Conservation (phyloP, 2,888 invertebrate genomes). For the Spodoptera littoralis region DNA sequence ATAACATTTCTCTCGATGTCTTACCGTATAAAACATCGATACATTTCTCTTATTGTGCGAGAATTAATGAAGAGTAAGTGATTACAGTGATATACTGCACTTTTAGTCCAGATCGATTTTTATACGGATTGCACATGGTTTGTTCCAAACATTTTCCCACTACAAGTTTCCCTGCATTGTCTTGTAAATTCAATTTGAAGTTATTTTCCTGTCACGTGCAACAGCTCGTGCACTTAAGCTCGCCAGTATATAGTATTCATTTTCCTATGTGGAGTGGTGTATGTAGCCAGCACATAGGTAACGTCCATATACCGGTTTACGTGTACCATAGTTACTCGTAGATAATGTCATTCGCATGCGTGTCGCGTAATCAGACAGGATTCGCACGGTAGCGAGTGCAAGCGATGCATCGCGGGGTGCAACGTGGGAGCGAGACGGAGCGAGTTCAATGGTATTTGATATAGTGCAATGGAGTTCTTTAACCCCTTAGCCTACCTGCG, state of each 20-base stretch:
- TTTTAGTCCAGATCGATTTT: neutral
- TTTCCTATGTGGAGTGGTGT: slow-evolving; percentile 45
- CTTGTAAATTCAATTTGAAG: slow-evolving; percentile 22
- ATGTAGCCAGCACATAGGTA: slow-evolving; percentile 58
- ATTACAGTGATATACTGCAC: no score
- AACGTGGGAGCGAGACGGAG: slow-evolving; percentile 78
- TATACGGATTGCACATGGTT: neutral
- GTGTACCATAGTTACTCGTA: slow-evolving; percentile 73
- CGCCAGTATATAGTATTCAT: slow-evolving; percentile 26
- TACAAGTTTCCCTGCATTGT: slow-evolving; percentile 14
- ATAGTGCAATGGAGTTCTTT: slow-evolving; percentile 88
- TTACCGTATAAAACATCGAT: no score
- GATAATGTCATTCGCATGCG: slow-evolving; percentile 86
- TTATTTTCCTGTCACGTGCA: slow-evolving; percentile 42
- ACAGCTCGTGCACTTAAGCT: slow-evolving; percentile 26
- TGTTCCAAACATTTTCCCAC: slow-evolving; percentile 11
- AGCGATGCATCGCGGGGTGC: slow-evolving; percentile 78
- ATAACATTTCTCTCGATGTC: slow-evolving; percentile 5
- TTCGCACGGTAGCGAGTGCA: slow-evolving; percentile 84
- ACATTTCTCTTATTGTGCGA: no score
- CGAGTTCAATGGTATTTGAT: slow-evolving; percentile 89
- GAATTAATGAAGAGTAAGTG: no score
- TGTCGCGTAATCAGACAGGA: slow-evolving; percentile 86
- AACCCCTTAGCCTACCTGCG: slow-evolving; percentile 89
- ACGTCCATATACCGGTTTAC: slow-evolving; percentile 70